Evolutionary conservation across 2,888 invertebrate genomes (phyloP).

Genomic region (Cerceris ruficornis): DNA sequence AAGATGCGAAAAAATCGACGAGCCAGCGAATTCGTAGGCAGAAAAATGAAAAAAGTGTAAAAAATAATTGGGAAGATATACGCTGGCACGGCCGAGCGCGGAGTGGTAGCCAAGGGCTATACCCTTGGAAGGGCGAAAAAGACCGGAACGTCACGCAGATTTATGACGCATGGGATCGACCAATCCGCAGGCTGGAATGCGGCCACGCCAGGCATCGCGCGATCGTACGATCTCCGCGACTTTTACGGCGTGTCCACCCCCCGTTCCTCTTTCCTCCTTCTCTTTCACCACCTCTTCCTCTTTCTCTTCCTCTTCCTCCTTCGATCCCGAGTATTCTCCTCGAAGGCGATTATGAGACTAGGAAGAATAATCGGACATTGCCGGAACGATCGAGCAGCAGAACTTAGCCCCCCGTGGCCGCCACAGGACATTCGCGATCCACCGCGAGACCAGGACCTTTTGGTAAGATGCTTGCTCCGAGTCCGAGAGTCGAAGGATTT

Average conservation of each 20-base stretch:
- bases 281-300: slow-evolving; percentile 14
- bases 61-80: neutral
- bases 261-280: slow-evolving; percentile 16
- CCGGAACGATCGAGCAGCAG: no score
- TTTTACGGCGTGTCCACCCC: slow-evolving; percentile 56
- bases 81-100: neutral
- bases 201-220: slow-evolving; percentile 64
- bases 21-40: slow-evolving; percentile 26
- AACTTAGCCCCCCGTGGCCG: no score
- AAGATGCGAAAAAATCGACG: neutral
- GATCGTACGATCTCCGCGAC: slow-evolving; percentile 62
- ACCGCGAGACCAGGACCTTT: no score
- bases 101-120: slow-evolving; percentile 44
- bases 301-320: neutral
- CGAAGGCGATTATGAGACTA: neutral
- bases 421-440: no score
- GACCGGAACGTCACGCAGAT: slow-evolving; percentile 57
- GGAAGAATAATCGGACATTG: no score
- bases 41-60: slow-evolving; percentile 11
- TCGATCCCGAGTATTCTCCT: neutral
- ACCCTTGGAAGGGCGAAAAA: slow-evolving; percentile 57
- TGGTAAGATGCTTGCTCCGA: no score
- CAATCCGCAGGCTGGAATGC: slow-evolving; percentile 65
- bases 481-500: no score
- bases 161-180: slow-evolving; percentile 62